These are phyloP conservation scores for Cyclina sinensis DNA, from an alignment of 1,140 invertebrate species.

Conservation along the genomic window DNA sequence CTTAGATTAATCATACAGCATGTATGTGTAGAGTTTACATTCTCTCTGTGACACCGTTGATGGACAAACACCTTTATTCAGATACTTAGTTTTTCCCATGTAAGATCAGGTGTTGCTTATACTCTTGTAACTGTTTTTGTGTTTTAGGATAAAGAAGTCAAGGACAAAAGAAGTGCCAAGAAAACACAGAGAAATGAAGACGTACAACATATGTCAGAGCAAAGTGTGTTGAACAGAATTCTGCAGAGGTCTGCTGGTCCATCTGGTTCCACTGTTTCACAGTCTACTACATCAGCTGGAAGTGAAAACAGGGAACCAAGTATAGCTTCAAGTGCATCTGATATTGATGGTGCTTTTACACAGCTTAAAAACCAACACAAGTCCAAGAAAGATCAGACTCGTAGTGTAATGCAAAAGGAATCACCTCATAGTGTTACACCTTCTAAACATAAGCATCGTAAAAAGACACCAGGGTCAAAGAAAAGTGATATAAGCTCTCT, in stretches of 20 bases:
- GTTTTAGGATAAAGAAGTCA: constrained; percentile 6
- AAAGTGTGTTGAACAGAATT: not conserved
- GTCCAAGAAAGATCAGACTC: not conserved
- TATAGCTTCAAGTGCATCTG: not conserved
- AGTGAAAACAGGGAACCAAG: constrained; percentile 15
- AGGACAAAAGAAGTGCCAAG: not conserved
- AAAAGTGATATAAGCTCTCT: not conserved
- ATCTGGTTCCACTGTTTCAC: not conserved
- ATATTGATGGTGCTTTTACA: not conserved
- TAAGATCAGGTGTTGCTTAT: not conserved
- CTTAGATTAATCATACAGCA: no score
- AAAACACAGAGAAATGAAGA: not conserved
- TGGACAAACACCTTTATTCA: no score
- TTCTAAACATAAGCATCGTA: not conserved
- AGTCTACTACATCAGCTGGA: not conserved
- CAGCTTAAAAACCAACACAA: not conserved
- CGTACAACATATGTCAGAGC: not conserved
- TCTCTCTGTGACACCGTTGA: no score
- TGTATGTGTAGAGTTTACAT: no score
- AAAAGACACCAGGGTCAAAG: not conserved
- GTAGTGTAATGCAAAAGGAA: not conserved
- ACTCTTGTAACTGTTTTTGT: not conserved
- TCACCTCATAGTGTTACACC: not conserved
- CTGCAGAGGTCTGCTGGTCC: not conserved
- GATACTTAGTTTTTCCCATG: no score